Evolutionary conservation across 2,113 vertebrate species (phyloP).

Genomic region (Marmota flaviventris): DNA sequence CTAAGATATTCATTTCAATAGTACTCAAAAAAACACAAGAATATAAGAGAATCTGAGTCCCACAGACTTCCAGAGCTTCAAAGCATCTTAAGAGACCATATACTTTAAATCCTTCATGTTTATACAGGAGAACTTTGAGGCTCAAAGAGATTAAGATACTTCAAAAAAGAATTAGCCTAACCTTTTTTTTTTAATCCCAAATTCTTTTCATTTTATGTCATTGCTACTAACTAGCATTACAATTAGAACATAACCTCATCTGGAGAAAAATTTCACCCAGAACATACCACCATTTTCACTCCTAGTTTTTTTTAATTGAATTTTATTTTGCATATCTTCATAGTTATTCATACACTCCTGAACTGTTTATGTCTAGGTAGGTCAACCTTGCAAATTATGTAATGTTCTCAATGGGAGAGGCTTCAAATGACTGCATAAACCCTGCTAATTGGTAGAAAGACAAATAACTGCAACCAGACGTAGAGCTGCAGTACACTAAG

Average conservation of each 20-base stretch:
- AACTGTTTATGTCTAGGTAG: background rate
- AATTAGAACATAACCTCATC: background rate
- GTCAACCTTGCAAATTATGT: background rate
- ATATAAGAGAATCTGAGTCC: background rate
- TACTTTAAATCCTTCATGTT: background rate
- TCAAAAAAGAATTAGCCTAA: background rate
- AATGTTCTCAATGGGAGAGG: background rate
- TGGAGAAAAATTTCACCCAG: background rate
- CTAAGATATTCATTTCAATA: background rate
- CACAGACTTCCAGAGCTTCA: background rate
- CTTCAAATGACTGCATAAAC: background rate
- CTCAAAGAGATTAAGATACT: background rate
- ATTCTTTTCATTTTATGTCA: conserved; percentile 4
- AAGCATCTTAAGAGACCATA: background rate
- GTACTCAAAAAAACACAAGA: background rate
- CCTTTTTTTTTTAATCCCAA: background rate
- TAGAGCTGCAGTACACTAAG: background rate
- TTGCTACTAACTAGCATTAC: background rate
- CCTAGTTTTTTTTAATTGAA: background rate
- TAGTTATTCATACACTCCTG: background rate
- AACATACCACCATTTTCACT: background rate
- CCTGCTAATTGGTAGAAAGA: background rate
- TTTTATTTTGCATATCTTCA: background rate
- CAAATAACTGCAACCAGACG: background rate
- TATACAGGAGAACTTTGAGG: background rate